phyloP scores from a whole-genome alignment of 1,140 invertebrate species.

The Drosophila yakuba region DNA sequence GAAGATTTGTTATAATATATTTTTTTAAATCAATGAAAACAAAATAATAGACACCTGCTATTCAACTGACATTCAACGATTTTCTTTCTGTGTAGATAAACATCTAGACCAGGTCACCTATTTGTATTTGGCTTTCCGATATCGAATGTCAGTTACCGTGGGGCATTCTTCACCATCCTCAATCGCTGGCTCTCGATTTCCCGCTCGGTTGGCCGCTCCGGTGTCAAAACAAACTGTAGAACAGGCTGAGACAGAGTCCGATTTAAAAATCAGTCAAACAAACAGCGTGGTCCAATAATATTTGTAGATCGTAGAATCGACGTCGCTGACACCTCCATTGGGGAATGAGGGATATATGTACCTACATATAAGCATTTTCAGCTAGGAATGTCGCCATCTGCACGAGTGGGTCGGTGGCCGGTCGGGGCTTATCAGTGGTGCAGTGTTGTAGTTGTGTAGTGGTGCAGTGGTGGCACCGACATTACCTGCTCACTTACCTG shows the following conservation, averaged over 20 bases:
- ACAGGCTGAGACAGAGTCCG: conserved; percentile 22
- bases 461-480: conserved; percentile 19
- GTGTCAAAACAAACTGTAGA: conserved; percentile 66
- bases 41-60: too few relatives aligned
- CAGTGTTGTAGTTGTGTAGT: conserved; percentile 19
- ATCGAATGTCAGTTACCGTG: conserved; percentile 33
- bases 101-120: conserved; percentile 51
- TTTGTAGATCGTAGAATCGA: conserved; percentile 52
- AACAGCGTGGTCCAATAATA: conserved; percentile 39
- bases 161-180: conserved; percentile 19
- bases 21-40: too few relatives aligned
- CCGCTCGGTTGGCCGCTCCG: conserved; percentile 58
- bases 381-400: conserved; percentile 38
- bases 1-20: too few relatives aligned
- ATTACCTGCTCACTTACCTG: conserved; percentile 39
- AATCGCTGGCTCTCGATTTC: conserved; percentile 12
- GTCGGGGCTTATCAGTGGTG: conserved; percentile 32
- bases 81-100: conserved; percentile 37
- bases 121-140: conserved; percentile 46
- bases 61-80: too few relatives aligned
- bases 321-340: conserved; percentile 31
- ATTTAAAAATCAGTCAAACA: conserved; percentile 34
- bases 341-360: conserved; percentile 18
- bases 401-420: conserved; percentile 36
- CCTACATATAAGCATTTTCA: not conserved